Percentiles rank a stretch among this genome's conserved stretches.
Conservation (phyloP, 2,888 invertebrate genomes). For the Actias luna region DNA sequence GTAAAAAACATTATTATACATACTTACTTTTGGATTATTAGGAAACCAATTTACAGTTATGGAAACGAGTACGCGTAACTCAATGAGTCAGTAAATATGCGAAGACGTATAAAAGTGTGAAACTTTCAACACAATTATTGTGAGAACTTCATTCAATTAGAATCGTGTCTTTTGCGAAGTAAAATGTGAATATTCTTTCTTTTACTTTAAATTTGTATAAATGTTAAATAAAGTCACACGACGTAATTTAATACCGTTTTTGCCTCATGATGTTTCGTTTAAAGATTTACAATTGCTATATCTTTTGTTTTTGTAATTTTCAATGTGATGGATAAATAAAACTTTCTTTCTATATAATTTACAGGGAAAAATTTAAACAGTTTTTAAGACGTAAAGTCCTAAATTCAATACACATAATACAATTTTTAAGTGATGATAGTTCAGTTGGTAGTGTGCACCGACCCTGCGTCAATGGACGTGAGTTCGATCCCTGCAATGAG, state of each 20-base stretch:
- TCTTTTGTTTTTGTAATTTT: no score
- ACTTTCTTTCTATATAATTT: background rate
- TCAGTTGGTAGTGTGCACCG: no score
- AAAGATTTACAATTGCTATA: no score
- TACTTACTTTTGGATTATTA: background rate
- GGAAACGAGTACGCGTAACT: background rate
- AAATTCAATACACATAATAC: no score
- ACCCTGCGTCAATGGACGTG: no score
- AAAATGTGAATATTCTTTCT: background rate
- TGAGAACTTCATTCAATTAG: conserved; percentile 44
- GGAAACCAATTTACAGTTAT: background rate
- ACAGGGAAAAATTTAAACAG: background rate
- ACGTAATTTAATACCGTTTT: background rate
- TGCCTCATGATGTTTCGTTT: background rate
- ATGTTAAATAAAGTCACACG: background rate
- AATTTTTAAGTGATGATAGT: no score
- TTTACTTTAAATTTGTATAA: background rate
- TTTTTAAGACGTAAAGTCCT: background rate
- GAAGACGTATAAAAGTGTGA: conserved; percentile 26
- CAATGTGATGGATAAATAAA: background rate
- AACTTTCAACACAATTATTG: conserved; percentile 32
- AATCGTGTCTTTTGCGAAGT: conserved; percentile 24
- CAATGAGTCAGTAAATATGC: background rate
- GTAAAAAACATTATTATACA: no score
- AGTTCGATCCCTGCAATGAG: no score